Evolutionary conservation across 1,140 invertebrate species (phyloP).

Genomic region (Vanessa tameamea): DNA sequence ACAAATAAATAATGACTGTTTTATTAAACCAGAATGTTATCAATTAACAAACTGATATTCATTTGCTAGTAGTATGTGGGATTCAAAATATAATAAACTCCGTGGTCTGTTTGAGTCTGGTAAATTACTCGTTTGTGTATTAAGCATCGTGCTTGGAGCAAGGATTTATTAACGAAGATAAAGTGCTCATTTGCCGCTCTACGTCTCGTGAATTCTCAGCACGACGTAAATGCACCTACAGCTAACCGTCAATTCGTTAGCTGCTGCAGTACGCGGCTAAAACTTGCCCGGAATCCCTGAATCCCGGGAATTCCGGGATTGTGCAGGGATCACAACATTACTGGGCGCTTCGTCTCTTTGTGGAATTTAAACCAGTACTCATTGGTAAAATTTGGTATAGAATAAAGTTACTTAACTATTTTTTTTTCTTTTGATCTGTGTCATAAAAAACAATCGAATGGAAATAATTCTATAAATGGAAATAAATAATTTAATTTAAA

Average conservation of each 20-base stretch:
- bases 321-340: constrained; percentile 12
- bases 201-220: constrained; percentile 18
- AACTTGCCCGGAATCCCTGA: constrained; percentile 19
- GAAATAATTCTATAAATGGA: no score
- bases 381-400: not conserved
- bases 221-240: constrained; percentile 24
- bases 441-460: no score
- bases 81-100: not conserved
- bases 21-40: no score
- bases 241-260: constrained; percentile 28
- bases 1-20: no score
- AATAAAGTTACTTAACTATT: no score
- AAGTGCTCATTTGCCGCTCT: constrained; percentile 20
- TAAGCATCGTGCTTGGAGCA: constrained; percentile 3
- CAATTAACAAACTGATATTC: no score
- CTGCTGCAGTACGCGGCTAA: constrained; percentile 14
- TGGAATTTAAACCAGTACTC: constrained; percentile 1
- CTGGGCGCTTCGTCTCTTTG: not conserved
- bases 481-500: no score
- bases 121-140: not conserved
- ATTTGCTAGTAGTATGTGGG: no score
- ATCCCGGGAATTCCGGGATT: constrained; percentile 26
- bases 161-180: constrained; percentile 28
- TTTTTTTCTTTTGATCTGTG: no score
- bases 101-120: not conserved